Evolutionary conservation across 2,797 vertebrate species (phyloP), one percentile per base, ranked within the genome.

Genomic region (Anas georgica): DNA sequence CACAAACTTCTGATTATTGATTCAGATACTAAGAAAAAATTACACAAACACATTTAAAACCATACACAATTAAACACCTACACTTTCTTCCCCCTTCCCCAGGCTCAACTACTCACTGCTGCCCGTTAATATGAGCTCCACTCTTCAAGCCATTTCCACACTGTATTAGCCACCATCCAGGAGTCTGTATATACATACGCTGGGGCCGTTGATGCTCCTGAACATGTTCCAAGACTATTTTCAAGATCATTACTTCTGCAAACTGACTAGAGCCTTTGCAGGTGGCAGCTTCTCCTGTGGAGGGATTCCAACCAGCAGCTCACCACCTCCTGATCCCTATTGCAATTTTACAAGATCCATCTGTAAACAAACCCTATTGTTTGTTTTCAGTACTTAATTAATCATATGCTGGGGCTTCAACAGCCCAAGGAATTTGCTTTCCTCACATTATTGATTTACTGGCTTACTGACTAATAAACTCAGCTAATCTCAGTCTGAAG

Each of bases 191-290:
- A 26, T 41, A 86, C 31, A 46, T 37, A 62, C 45, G 78, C 22
- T 50, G 31, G 29, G 48, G 41, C 48, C 45, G 75, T 55, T 72
- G 66, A 64, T 81, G 50, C 25, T 83, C 29, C 76, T 93, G 93
- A 95, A 78, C 18, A 31, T 35, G 69, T 83, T 93, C 91, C 94
- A 93, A 94, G 55, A 43, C 83, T 90, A 86, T 96, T 96, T 96
- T 93, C 91, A 91, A 94, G 85, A 33, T 66, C 83, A 91, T 95
- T 96, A 95, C 85, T 96, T 93, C 83, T 88, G 87, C 66, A 93
- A 95, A 95, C 76, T 78, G 62, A 92, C 76, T 83, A 73, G 55
- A 93, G 37, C 23, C 68, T 87, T 94, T 14, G 8, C 82, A 92
- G 86, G 89, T 87, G 76, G 72, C 79, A 95, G 75, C 60, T 91